These are phyloP conservation scores for Phortica variegata DNA, from an alignment of 1,140 invertebrate species.

Conservation along the genomic window DNA sequence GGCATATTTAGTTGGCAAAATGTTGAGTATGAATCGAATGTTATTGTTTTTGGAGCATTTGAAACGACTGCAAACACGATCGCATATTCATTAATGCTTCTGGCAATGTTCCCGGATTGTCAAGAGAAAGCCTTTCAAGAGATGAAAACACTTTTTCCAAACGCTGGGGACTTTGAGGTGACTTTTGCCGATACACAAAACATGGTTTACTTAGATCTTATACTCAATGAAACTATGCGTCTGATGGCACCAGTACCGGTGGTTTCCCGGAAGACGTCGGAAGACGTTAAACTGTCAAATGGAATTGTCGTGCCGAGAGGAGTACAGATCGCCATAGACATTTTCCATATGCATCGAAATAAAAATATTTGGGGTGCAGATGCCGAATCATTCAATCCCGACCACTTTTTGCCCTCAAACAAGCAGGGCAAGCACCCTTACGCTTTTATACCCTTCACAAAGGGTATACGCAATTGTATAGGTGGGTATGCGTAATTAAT, in stretches of 20 bases:
- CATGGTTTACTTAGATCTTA: slow-evolving; percentile 66
- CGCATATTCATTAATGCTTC: slow-evolving; percentile 32
- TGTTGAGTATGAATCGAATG: slow-evolving; percentile 28
- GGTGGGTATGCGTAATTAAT: slow-evolving; percentile 28
- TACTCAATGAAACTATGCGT: slow-evolving; percentile 66
- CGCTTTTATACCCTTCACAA: slow-evolving; percentile 37
- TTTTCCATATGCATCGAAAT: slow-evolving; percentile 31
- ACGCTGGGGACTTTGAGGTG: slow-evolving; percentile 44
- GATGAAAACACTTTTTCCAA: slow-evolving; percentile 61
- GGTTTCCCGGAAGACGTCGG: slow-evolving; percentile 8
- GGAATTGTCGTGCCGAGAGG: slow-evolving; percentile 24
- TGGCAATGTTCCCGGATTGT: slow-evolving; percentile 47
- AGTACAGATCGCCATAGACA: slow-evolving; percentile 19
- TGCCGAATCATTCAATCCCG: slow-evolving; percentile 39
- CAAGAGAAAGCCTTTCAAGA: slow-evolving; percentile 65
- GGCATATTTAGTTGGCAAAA: slow-evolving; percentile 19
- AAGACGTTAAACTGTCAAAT: slow-evolving; percentile 25
- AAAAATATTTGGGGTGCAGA: slow-evolving; percentile 29
- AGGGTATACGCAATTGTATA: slow-evolving; percentile 36
- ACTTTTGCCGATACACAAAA: slow-evolving; percentile 60
- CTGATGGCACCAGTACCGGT: slow-evolving; percentile 36
- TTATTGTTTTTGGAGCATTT: slow-evolving; percentile 35
- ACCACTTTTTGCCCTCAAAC: slow-evolving; percentile 36
- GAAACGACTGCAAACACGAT: slow-evolving; percentile 50
- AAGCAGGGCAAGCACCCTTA: slow-evolving; percentile 24